Base-by-base conservation (phyloP, 2,888 invertebrate species). In the Pogonocherus hispidulus region DNA sequence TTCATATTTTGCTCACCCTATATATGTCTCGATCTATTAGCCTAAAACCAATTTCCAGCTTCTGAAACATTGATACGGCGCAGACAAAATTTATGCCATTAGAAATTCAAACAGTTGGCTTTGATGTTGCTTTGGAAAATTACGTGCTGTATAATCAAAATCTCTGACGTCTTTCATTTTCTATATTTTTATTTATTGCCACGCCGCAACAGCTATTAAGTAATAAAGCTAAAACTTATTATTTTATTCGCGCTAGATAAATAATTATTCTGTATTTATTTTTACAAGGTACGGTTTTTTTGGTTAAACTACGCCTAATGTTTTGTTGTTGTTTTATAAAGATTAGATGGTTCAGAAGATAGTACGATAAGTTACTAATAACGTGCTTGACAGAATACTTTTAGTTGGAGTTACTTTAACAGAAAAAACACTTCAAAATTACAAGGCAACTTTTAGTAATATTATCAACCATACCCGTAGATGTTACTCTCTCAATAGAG, bases 221-320 rank as follows among this genome's bases (percentile, higher is more conserved):
- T 41, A 41, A 41, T 41, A 41, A 41, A 41, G n/a, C 41, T 41
- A 41, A 41, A n/a, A 41, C 41, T 55, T 41, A 37, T 55, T 55
- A 41, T 55, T 55, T 55, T 55, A 41, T 55, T 41, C 37, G 11
- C 6, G 35, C 18, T 55, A 41, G 16, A 37, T n/a, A 41, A 41
- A 55, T 55, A 55, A 55, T 55, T 52, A 52, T 22, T 23, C 9
- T 19, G 32, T 41, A 41, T n/a, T n/a, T 41, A 41, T 41, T 41
- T 41, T 41, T 41, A 41, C 3, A 41, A n/a, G 5, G 41, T 14
- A 1, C 6, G 11, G 41, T 41, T 41, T 41, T n/a, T 16, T 16
- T 32, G 32, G 32, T n/a, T 16, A n/a, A n/a, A 41, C n/a, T 16
- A 14, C 41, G 41, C 14, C 16, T 41, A 16, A 41, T 41, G 11